Percentiles rank a stretch among this genome's conserved stretches.
These are phyloP conservation scores for Drosophila percnosoma DNA, from an alignment of 2,888 invertebrate genomes.

Conservation along the genomic window DNA sequence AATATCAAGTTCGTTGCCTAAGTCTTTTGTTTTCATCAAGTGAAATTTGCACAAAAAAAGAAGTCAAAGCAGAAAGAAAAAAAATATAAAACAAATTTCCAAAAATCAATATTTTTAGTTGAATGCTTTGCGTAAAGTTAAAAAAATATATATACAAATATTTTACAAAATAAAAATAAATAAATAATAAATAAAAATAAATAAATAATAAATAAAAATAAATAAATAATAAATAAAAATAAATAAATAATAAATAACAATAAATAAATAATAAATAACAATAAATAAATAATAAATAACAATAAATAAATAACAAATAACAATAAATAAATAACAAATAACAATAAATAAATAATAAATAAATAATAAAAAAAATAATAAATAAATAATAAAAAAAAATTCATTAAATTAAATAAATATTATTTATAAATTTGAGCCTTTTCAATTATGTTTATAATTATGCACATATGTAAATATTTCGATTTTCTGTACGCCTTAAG, in stretches of 20 bases:
- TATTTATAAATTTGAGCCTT: conserved; percentile 1
- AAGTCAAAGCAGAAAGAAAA: not conserved
- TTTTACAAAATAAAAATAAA: not conserved
- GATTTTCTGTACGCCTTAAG: conserved; percentile 43
- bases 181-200: too few relatives aligned
- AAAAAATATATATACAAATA: conserved; percentile 8
- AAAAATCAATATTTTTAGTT: conserved; percentile 16
- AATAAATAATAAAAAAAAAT: conserved; percentile 9
- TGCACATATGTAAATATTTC: conserved; percentile 31
- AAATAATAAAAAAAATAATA: not conserved
- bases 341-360: conserved; percentile 2
- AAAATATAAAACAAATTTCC: not conserved
- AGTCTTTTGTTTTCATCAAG: conserved; percentile 72
- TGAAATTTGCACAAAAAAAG: conserved; percentile 45
- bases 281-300: conserved; percentile 6
- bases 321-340: not conserved
- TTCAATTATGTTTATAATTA: conserved; percentile 4
- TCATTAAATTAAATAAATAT: conserved; percentile 5
- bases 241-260: not conserved
- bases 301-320: conserved; percentile 6
- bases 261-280: not conserved
- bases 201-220: conserved; percentile 6
- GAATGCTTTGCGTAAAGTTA: not conserved
- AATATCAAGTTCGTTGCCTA: conserved; percentile 78
- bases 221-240: conserved; percentile 1